A percentile compares a stretch with the other conserved stretches of the same genome.
phyloP scores from a whole-genome alignment of 2,888 invertebrate species.

The Zygothrica quintamaculata region DNA sequence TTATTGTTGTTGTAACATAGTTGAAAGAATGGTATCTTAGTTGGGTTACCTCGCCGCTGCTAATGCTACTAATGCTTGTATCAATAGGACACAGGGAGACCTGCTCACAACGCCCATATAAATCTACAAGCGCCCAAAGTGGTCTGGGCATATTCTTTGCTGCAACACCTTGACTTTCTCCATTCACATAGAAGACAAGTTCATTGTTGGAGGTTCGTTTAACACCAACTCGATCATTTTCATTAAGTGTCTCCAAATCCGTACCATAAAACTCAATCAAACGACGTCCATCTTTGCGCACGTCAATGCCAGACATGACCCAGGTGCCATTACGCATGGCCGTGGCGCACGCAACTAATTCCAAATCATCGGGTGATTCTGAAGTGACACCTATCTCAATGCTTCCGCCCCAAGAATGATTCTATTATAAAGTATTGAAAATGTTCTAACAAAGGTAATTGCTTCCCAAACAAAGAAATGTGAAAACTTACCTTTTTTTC shows the following conservation, averaged over 20 bases:
- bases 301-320: slow-evolving; percentile 95
- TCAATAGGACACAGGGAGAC: slow-evolving; percentile 85
- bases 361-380: slow-evolving; percentile 88
- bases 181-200: slow-evolving; percentile 94
- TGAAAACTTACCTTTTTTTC: slow-evolving; percentile 90
- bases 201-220: slow-evolving; percentile 92
- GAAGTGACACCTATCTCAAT: slow-evolving; percentile 91
- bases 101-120: slow-evolving; percentile 93
- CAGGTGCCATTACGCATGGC: slow-evolving; percentile 93
- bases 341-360: slow-evolving; percentile 90
- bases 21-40: no score
- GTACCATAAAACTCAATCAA: slow-evolving; percentile 93
- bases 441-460: neutral
- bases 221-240: slow-evolving; percentile 93
- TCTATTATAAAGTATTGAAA: slow-evolving; percentile 86
- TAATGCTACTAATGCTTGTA: slow-evolving; percentile 3
- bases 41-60: slow-evolving; percentile 36
- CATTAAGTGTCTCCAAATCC: slow-evolving; percentile 92
- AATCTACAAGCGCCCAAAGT: slow-evolving; percentile 91
- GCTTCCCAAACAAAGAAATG: neutral
- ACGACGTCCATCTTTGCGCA: slow-evolving; percentile 93
- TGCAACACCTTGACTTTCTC: slow-evolving; percentile 94
- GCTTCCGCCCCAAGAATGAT: slow-evolving; percentile 91
- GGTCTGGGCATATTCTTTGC: slow-evolving; percentile 90
- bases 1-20: no score